Base-by-base conservation (phyloP, 2,113 vertebrate species). In the Climacteris rufus region DNA sequence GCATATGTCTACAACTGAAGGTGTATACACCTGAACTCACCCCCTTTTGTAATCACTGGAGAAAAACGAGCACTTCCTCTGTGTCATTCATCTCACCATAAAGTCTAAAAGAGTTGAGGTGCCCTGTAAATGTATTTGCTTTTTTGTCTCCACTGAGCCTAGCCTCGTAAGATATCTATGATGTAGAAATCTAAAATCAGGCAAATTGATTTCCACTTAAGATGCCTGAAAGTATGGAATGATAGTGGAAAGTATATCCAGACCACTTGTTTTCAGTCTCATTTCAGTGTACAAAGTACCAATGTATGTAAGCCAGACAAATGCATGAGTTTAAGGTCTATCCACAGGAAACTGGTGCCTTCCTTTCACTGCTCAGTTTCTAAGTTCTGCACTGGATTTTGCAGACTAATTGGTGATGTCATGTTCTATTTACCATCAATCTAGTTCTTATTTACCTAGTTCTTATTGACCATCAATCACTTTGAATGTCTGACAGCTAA, bases 81-180 rank as follows among this genome's bases (percentile, higher is more conserved):
- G 18, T 57, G 37, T 57, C 10, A 47, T 86, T 64, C 42, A 35
- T 64, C 49, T 88, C n/a, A 64, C 45, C 35, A 2, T 69, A 27
- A 69, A 74, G 15, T 52, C 25, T 81, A 57, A 81, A 93, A 65
- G 4, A 81, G 30, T 44, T 33, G 6, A 70, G 3, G 5, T 66
- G 9, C 2, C 10, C 54, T 0, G 0, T 37, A 61, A 53, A 52
- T 3, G 0, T 21, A 53, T 68, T 76, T 40, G 1, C 0, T 28
- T 45, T 79, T 92, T 81, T 17, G n/a, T 81, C 22, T 87, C 13
- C 17, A 40, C 5, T 25, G 52, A 89, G 5, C n/a, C 31, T 77
- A 23, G 9, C 20, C 42, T 59, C 37, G 37, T 71, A 59, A 71
- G 33, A 31, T 69, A 6, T 31, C 33, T 76, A 4, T 22, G n/a